Evolutionary conservation across 2,113 vertebrate genomes (phyloP).

Genomic region (Cebidichthys violaceus): DNA sequence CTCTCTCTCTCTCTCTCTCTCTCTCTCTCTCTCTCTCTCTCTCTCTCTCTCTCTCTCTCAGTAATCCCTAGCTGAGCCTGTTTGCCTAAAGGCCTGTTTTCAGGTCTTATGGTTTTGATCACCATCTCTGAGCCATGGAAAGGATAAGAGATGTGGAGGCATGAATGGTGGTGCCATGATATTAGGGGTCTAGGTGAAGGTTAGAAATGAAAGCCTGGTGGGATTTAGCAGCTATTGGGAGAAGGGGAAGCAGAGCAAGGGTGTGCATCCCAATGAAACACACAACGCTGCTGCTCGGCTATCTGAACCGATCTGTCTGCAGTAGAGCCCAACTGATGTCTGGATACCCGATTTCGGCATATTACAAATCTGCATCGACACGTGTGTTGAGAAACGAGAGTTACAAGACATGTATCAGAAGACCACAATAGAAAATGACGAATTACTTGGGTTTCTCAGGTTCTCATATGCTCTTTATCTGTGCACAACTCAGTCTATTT

Average conservation of each 20-base stretch:
- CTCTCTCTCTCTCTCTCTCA: conserved; percentile 25
- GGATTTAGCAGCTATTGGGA: conserved; percentile 57
- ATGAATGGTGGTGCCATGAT: conserved; percentile 48
- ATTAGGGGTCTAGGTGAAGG: conserved; percentile 54
- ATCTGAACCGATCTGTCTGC: conserved; percentile 1
- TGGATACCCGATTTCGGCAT: neutral
- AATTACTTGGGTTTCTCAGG: neutral
- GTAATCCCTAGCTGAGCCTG: conserved; percentile 58
- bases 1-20: neutral
- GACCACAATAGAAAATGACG: neutral
- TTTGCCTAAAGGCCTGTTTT: conserved; percentile 72
- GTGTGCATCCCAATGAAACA: conserved; percentile 59
- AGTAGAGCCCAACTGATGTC: neutral
- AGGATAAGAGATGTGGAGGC: conserved; percentile 57
- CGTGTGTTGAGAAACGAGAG: neutral
- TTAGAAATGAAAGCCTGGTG: conserved; percentile 47
- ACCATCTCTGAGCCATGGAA: conserved; percentile 57
- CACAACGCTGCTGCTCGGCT: conserved; percentile 13
- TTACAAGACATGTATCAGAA: too few relatives aligned
- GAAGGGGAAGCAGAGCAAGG: conserved; percentile 29
- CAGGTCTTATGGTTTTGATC: conserved; percentile 74
- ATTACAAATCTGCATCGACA: neutral
- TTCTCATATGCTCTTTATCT: neutral
- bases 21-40: neutral
- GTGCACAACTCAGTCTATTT: too few relatives aligned